Evolutionary conservation across 2,888 invertebrate species (phyloP).

Genomic region (Oscheius sp.): DNA sequence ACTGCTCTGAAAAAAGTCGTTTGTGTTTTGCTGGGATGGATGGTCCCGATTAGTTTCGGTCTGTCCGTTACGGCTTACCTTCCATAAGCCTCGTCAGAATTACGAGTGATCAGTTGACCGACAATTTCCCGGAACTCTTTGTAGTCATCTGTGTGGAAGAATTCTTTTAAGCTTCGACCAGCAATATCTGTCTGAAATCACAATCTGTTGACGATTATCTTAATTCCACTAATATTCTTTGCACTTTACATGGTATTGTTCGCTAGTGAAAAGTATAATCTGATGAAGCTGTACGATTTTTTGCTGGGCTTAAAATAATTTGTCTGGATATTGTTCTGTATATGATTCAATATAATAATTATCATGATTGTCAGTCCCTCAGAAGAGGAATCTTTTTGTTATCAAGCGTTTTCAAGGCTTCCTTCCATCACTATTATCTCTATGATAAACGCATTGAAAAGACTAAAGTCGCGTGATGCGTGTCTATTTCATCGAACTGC

Average conservation of each 20-base stretch:
- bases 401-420: background rate
- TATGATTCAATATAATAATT: background rate
- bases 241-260: no score
- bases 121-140: conserved; percentile 80
- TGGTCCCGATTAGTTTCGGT: background rate
- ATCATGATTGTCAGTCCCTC: background rate
- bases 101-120: conserved; percentile 13
- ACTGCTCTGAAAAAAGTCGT: conserved; percentile 30
- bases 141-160: conserved; percentile 94
- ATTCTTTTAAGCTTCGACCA: conserved; percentile 78
- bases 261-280: no score
- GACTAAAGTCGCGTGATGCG: conserved; percentile 11
- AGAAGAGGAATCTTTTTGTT: background rate
- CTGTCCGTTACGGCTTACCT: conserved; percentile 7
- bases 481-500: no score
- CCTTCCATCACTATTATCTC: conserved; percentile 1
- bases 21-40: no score
- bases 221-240: no score
- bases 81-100: conserved; percentile 19
- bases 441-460: conserved; percentile 22
- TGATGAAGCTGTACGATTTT: no score
- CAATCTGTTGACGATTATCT: no score
- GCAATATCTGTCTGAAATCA: conserved; percentile 29
- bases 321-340: background rate
- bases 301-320: background rate